phyloP scores from a whole-genome alignment of 2,113 vertebrate species.

The Lepus timidus region DNA sequence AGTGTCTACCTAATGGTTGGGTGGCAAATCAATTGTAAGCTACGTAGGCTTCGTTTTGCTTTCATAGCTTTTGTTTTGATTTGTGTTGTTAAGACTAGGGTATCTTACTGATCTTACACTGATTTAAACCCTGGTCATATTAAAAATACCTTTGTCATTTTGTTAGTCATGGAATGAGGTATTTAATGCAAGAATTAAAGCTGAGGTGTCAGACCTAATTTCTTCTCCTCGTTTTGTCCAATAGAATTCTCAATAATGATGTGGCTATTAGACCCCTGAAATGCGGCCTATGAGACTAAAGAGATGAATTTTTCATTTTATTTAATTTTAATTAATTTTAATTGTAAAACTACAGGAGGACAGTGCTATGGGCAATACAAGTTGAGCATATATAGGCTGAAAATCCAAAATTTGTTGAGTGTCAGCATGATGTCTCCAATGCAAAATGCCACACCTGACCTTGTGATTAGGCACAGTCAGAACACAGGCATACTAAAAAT shows the following conservation, averaged over 20 bases:
- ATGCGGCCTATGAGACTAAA: background rate
- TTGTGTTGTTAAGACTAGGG: conserved; percentile 35
- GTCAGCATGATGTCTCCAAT: background rate
- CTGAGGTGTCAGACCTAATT: background rate
- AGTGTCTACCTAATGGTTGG: background rate
- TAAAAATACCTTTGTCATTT: background rate
- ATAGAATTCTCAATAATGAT: background rate
- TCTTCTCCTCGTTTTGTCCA: background rate
- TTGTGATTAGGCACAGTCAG: too few species aligned
- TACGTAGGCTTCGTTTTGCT: background rate
- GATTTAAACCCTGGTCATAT: background rate
- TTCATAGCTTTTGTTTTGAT: background rate
- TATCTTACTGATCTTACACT: background rate
- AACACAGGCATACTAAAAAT: background rate
- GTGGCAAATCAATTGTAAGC: background rate
- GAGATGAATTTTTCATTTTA: background rate
- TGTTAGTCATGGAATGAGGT: background rate
- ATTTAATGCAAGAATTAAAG: background rate
- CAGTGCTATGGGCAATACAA: background rate
- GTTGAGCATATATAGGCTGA: background rate
- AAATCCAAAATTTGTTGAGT: background rate
- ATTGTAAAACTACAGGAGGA: background rate
- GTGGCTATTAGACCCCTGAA: background rate
- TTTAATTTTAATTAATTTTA: conserved; percentile 43
- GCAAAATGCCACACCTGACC: background rate